phyloP scores from a whole-genome alignment of 2,113 vertebrate species.

The Bubo blakistoni region DNA sequence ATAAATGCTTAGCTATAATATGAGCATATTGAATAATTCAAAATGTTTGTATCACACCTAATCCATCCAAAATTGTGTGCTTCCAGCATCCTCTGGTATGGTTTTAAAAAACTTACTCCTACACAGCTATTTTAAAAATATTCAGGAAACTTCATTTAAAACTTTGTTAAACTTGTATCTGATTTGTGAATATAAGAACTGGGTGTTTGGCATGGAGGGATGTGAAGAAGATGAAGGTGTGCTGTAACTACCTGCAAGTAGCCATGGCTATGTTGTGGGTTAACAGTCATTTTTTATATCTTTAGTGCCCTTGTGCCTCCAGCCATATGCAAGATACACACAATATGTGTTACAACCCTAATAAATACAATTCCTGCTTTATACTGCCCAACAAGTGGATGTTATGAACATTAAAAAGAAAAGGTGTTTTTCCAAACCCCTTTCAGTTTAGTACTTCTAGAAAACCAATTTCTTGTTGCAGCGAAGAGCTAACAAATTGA shows the following conservation, averaged over 20 bases:
- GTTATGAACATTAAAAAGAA: background rate
- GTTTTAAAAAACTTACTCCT: constrained; percentile 15
- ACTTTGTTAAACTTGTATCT: background rate
- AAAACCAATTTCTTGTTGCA: background rate
- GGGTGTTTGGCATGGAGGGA: background rate
- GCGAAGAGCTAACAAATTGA: background rate
- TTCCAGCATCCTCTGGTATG: constrained; percentile 15
- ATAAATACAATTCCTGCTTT: background rate
- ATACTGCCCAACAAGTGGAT: background rate
- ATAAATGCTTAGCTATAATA: constrained; percentile 18
- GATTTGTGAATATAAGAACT: background rate
- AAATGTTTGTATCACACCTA: constrained; percentile 41
- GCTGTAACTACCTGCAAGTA: background rate
- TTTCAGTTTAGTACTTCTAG: background rate
- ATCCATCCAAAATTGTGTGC: constrained; percentile 40
- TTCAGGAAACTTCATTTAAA: background rate
- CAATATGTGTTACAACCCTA: background rate
- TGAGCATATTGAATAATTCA: constrained; percentile 44
- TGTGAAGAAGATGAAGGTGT: background rate
- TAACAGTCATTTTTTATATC: background rate
- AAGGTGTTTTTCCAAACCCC: background rate
- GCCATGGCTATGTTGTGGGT: background rate
- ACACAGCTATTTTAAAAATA: constrained; percentile 16
- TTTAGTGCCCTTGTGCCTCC: background rate
- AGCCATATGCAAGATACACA: background rate